These are phyloP conservation scores for Drosophila cyrtoloma DNA, from an alignment of 2,888 invertebrate species.

Conservation along the genomic window DNA sequence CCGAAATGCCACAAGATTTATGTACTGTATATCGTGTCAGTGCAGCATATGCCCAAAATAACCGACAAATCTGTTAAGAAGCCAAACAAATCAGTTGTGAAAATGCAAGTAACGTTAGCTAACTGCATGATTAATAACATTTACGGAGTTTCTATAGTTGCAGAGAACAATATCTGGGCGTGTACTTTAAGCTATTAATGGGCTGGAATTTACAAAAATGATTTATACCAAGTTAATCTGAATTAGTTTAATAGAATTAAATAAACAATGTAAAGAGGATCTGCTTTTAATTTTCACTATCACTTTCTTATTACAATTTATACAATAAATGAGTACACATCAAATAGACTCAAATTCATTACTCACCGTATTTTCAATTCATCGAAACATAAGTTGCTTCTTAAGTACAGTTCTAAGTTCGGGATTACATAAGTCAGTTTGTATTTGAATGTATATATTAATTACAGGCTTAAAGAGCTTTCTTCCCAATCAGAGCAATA, in stretches of 20 bases:
- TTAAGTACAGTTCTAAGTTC: neutral
- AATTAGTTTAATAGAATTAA: neutral
- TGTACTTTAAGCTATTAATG: neutral
- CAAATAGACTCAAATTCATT: neutral
- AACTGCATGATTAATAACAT: constrained; percentile 26
- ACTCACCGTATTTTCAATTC: neutral
- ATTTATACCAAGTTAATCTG: neutral
- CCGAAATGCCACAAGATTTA: constrained; percentile 60
- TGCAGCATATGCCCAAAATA: constrained; percentile 50
- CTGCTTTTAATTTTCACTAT: neutral
- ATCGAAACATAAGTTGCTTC: neutral
- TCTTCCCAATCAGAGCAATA: neutral
- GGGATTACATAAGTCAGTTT: neutral
- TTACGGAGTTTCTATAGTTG: neutral
- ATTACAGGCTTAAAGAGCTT: neutral
- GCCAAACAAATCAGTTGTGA: constrained; percentile 52
- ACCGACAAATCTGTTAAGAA: constrained; percentile 40
- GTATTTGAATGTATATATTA: neutral
- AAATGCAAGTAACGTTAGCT: constrained; percentile 32
- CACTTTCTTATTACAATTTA: neutral
- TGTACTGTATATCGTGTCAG: constrained; percentile 36
- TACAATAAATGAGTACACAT: neutral
- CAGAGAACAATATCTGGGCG: neutral
- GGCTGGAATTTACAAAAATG: neutral
- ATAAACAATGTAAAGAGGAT: neutral